Conservation (phyloP, 2,888 invertebrate species). For the Marronus borbonicus region DNA sequence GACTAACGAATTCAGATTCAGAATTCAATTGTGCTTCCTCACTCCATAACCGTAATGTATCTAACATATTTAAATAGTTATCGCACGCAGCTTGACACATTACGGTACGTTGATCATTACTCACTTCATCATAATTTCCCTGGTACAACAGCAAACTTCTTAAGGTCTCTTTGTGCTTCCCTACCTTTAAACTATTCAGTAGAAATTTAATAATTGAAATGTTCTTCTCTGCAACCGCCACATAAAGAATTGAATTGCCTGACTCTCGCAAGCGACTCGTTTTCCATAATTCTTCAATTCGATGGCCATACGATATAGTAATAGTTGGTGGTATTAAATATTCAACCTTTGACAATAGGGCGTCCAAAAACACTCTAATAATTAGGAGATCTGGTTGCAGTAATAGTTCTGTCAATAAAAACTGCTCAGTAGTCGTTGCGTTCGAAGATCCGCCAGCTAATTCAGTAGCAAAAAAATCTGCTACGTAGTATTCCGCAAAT, state of each 20-base stretch:
- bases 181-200: neutral
- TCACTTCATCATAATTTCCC: neutral
- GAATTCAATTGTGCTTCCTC: neutral
- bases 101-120: neutral
- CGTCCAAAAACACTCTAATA: neutral
- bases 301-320: neutral
- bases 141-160: neutral
- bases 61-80: neutral
- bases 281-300: neutral
- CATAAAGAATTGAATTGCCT: neutral
- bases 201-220: neutral
- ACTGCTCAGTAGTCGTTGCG: neutral
- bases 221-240: neutral
- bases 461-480: slow-evolving; percentile 3
- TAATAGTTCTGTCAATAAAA: neutral
- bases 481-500: slow-evolving; percentile 8
- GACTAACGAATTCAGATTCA: neutral
- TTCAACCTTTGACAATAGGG: neutral
- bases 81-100: neutral
- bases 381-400: neutral
- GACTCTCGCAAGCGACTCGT: neutral
- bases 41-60: neutral
- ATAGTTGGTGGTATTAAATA: neutral
- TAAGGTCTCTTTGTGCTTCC: neutral
- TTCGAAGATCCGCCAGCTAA: neutral